phyloP scores from a whole-genome alignment of 2,113 vertebrate species.

The Pachycephala philippinensis region DNA sequence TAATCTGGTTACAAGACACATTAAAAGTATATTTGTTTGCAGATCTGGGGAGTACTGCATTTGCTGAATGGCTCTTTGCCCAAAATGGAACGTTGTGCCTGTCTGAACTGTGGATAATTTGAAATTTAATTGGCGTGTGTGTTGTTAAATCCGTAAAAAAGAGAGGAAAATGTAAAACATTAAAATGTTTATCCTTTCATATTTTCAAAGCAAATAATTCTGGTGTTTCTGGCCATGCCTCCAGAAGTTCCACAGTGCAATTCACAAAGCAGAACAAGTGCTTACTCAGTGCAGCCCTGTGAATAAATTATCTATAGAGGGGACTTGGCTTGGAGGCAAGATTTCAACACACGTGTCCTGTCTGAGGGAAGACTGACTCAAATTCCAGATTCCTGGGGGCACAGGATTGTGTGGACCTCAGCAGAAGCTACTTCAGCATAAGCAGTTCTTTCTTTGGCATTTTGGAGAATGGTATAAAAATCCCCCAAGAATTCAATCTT shows the following conservation, averaged over 20 bases:
- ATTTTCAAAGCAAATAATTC: not conserved
- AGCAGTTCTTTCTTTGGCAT: not conserved
- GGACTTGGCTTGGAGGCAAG: not conserved
- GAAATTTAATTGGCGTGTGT: accelerated
- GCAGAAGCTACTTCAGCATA: not conserved
- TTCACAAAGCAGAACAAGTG: not conserved
- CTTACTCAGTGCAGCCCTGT: not conserved
- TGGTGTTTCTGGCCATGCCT: not conserved
- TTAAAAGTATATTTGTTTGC: not conserved
- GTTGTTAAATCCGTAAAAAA: not conserved
- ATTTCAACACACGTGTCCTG: not conserved
- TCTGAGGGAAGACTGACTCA: not conserved
- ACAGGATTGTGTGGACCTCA: not conserved
- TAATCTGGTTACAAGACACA: not conserved
- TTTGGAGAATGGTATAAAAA: not conserved
- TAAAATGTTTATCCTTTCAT: not conserved
- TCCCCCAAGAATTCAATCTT: not conserved
- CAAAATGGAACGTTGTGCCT: not conserved
- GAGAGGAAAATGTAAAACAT: not conserved
- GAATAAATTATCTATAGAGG: not conserved
- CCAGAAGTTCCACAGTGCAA: not conserved
- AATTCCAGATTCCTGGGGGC: not conserved
- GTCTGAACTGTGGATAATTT: not conserved
- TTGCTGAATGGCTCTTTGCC: not conserved
- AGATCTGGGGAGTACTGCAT: not conserved